These are phyloP conservation scores for Drosophila trapezifrons DNA, from an alignment of 1,140 invertebrate genomes.

Conservation along the genomic window DNA sequence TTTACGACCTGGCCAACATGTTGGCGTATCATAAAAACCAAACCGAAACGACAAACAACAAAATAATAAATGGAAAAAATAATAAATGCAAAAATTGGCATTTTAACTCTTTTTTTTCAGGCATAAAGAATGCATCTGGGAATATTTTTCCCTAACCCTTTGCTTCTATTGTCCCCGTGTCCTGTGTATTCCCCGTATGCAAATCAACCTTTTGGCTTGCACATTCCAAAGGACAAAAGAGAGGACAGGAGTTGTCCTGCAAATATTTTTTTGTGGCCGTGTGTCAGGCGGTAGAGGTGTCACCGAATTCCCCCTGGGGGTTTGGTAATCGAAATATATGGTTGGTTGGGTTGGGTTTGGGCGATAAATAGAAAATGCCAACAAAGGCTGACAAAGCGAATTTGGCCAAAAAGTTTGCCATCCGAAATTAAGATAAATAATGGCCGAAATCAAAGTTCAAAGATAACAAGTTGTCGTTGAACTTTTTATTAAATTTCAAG, in stretches of 20 bases:
- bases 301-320: slow-evolving; percentile 26
- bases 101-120: slow-evolving; percentile 28
- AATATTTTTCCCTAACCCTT: slow-evolving; percentile 10
- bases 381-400: slow-evolving; percentile 31
- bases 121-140: slow-evolving; percentile 43
- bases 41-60: no score
- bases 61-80: slow-evolving; percentile 10
- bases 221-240: slow-evolving; percentile 19
- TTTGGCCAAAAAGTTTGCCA: slow-evolving; percentile 11
- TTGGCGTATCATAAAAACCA: slow-evolving; percentile 33
- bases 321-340: neutral
- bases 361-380: slow-evolving; percentile 14
- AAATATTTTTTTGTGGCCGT: neutral
- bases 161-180: neutral
- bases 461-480: slow-evolving; percentile 1
- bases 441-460: slow-evolving; percentile 14
- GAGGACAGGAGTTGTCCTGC: slow-evolving; percentile 2
- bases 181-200: slow-evolving; percentile 31
- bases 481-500: no score
- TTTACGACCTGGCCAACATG: slow-evolving; percentile 50
- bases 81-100: slow-evolving; percentile 8
- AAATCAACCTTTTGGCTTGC: slow-evolving; percentile 23
- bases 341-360: no score
- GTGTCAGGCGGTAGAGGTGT: slow-evolving; percentile 26
- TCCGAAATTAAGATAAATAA: slow-evolving; percentile 19